Evolutionary conservation across 2,888 invertebrate genomes (phyloP), one percentile per base, ranked within the genome.

Genomic region (Molorchus minor): DNA sequence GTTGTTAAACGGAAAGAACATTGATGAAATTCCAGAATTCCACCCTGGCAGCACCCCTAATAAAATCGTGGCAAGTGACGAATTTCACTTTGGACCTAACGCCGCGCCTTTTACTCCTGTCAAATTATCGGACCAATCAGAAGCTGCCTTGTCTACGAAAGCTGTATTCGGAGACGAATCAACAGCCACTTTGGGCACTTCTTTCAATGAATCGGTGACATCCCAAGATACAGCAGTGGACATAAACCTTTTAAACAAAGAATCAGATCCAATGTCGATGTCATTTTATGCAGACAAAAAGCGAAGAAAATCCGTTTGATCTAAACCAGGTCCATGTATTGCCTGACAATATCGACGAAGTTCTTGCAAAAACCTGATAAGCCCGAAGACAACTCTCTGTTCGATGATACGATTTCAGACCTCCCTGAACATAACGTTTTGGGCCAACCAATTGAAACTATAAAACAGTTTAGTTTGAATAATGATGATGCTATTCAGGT

Each of bases 201-300:
- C 71, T 4, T 66, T 72, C 45, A 72, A 72, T 45, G 65, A 68
- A 30, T 67, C 70, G n/a, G 56, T 63, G 35, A 35, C 10, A 16
- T 51, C 53, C 7, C 55, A 57, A 7, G 56, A 62, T 19, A 49
- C 52, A 1, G 56, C 58, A 3, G 52, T 59, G 19, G 57, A 61
- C 30, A 20, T 45, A n/a, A 65, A 62, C 51, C 43, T 56, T 8
- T 81, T 72, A 15, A 67, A 65, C 38, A 86, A 86, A 73, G 85
- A 86, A 72, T 79, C 84, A 57, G 86, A 87, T 79, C 86, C 86
- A 12, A 87, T 87, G 87, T 86, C 85, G 63, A 86, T 85, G 85
- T 86, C 86, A 53, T 87, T 87, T 75, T 86, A 86, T 71, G 86
- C 86, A 71, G 86, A 86, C 71, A 84, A 86, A 72, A n/a, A 84